Evolutionary conservation across 35 echinoderm and acorn worm species (phyloP).

Genomic region (Apostichopus californicus): DNA sequence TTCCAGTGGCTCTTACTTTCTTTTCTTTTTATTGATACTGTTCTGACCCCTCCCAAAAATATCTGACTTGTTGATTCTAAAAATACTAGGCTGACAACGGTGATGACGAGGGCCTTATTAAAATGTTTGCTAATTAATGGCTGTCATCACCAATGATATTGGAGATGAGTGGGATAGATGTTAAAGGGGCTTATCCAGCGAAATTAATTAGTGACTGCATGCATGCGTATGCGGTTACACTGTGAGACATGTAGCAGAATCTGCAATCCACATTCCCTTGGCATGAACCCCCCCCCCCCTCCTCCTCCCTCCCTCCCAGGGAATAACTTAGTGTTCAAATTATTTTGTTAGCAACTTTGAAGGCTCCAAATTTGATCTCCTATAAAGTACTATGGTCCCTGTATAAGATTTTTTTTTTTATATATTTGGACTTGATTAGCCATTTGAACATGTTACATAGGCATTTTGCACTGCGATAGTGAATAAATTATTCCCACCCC

Average conservation of each 20-base stretch:
- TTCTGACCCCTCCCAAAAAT: background rate
- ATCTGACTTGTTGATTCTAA: constrained; percentile 37
- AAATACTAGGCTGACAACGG: background rate
- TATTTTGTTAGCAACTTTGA: background rate
- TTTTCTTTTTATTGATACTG: background rate
- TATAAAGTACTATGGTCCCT: too few species aligned
- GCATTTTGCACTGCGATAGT: too few species aligned
- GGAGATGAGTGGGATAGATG: background rate
- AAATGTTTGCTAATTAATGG: constrained; percentile 19
- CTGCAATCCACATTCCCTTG: background rate
- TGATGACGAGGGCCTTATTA: background rate
- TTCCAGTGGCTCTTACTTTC: background rate
- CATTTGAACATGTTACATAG: too few species aligned
- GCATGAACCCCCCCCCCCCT: background rate
- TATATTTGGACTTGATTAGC: too few species aligned
- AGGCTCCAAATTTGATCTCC: background rate
- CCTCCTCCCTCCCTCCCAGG: background rate
- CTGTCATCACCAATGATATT: background rate
- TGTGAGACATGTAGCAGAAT: background rate
- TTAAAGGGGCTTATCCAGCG: background rate
- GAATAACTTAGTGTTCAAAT: too few species aligned
- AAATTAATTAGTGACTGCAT: background rate
- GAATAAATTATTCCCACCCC: too few species aligned
- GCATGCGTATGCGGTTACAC: too few species aligned
- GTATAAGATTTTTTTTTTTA: background rate